These are phyloP conservation scores for Hemiprocne comata DNA, from an alignment of 2,113 vertebrate genomes.

Conservation along the genomic window DNA sequence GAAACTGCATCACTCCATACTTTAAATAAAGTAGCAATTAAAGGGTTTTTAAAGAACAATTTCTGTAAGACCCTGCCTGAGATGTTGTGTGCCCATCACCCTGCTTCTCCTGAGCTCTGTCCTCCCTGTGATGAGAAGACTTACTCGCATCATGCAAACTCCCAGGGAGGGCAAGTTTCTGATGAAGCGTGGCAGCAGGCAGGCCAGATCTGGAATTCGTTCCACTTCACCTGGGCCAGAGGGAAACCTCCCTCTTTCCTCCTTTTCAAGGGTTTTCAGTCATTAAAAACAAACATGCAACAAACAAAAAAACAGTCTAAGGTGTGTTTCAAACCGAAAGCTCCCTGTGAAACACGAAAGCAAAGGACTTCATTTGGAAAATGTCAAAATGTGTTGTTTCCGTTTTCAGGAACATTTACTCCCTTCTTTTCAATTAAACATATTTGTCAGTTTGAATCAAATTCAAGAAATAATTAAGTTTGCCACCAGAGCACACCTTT, in stretches of 20 bases:
- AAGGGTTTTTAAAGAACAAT: not conserved
- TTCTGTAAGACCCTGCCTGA: not conserved
- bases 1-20: not conserved
- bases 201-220: not conserved
- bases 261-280: not conserved
- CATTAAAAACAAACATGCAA: not conserved
- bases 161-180: not conserved
- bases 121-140: not conserved
- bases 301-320: not conserved
- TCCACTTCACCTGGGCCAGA: not conserved
- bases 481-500: not conserved
- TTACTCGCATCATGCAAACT: not conserved
- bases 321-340: not conserved
- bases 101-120: not conserved
- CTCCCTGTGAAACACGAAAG: not conserved
- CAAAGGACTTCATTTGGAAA: not conserved
- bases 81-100: not conserved
- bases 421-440: not conserved
- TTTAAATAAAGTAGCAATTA: not conserved
- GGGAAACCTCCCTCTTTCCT: not conserved
- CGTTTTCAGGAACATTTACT: not conserved
- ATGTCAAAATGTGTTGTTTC: not conserved
- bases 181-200: rapidly evolving
- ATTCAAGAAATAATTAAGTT: not conserved
- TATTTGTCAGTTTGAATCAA: not conserved